Evolutionary conservation across 2,113 vertebrate species (phyloP), one percentile per base, ranked within the genome.

Genomic region (Oncorhynchus gorbuscha): DNA sequence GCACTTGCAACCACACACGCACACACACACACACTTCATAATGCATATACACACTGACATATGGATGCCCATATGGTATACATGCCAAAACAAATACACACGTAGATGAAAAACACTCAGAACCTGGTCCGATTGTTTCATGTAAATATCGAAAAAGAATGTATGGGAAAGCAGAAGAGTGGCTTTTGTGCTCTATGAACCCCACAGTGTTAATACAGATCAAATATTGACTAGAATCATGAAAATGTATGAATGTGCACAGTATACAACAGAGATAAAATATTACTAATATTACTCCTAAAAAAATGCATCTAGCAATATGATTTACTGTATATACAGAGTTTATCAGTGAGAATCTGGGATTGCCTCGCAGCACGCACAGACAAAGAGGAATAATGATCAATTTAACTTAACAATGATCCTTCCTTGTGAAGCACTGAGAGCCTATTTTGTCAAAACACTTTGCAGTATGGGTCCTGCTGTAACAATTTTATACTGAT

Each of bases 161-260:
- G 35, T 70, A 20, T 11, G n/a, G 65, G 12, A 12, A 22, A 67
- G n/a, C 5, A 20, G n/a, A 3, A 20, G 18, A 22, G 39, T 12
- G 74, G 22, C 62, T 68, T 71, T 58, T 49, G 67, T 55, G 55
- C 5, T 12, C 12, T 39, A 69, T 30, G 49, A 20, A 74, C 22
- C 30, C 67, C 71, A 39, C 72, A 39, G 67, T 69, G 73, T 84
- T 84, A 79, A 81, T 77, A 80, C 76, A 84, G 81, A 82, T 84
- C 74, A 88, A 81, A 86, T 82, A 77, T 81, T 80, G 76, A 73
- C 9, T 66, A 39, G 1, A 77, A 4, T 58, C 76, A 74, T 90
- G 78, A 82, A 87, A 88, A 92, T 88, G 83, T 76, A 87, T 80
- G 74, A 76, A 68, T 5, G 11, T 79, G 73, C n/a, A 35, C 35